Evolutionary conservation across 2,797 vertebrate species (phyloP).

Genomic region (Sebastes diploproa): DNA sequence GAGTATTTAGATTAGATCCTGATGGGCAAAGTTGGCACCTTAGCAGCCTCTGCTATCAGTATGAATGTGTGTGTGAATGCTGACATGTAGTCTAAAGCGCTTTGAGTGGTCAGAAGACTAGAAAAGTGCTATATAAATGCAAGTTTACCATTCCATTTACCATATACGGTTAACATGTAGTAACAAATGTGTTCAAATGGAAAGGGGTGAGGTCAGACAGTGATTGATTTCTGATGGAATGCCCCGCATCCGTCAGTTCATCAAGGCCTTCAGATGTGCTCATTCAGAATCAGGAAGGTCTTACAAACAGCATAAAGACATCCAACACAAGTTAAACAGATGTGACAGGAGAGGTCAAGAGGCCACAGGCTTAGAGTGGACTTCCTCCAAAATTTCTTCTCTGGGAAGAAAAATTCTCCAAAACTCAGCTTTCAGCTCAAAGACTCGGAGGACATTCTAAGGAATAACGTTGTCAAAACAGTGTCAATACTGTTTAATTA

Average conservation of each 20-base stretch:
- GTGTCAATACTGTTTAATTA: background rate
- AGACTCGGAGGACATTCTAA: no score
- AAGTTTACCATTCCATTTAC: no score
- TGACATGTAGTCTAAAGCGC: no score
- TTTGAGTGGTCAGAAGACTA: no score
- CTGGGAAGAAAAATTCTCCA: background rate
- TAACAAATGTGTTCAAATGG: no score
- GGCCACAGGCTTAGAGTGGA: background rate
- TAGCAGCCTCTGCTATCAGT: no score
- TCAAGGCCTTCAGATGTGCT: background rate
- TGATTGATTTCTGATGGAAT: background rate
- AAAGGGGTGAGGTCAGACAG: background rate
- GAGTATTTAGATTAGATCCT: no score
- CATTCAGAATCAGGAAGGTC: background rate
- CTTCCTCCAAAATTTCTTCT: background rate
- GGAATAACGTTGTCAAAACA: background rate
- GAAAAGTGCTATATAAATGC: no score
- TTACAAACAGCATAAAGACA: background rate
- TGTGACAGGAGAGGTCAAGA: background rate
- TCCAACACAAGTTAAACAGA: background rate
- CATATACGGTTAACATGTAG: no score
- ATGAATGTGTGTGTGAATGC: no score
- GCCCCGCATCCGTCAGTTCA: background rate
- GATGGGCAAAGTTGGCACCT: no score
- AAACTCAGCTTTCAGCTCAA: background rate